phyloP scores from a whole-genome alignment of 2,113 vertebrate species.

The Prietella phreatophila region DNA sequence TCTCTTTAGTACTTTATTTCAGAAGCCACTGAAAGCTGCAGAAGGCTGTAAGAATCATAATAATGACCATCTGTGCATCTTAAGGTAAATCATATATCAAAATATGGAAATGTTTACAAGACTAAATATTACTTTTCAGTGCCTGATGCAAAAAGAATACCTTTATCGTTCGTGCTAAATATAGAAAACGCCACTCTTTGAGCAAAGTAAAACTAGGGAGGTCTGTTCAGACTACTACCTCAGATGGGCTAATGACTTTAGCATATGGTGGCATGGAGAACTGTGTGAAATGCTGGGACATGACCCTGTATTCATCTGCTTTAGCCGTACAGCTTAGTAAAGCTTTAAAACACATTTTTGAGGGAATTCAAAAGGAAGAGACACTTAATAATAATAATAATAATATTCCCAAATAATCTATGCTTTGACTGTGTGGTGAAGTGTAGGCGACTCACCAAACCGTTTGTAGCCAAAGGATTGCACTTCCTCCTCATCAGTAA shows the following conservation, averaged over 20 bases:
- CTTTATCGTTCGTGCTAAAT: neutral
- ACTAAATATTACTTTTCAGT: neutral
- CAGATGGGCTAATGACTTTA: constrained; percentile 37
- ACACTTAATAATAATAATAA: too few species aligned
- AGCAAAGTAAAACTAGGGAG: neutral
- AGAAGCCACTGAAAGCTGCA: neutral
- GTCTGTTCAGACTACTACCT: constrained; percentile 27
- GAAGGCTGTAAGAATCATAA: neutral
- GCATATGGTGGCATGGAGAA: constrained; percentile 36
- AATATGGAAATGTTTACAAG: neutral
- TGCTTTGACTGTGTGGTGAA: neutral
- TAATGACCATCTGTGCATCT: neutral
- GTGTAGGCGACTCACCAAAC: constrained; percentile 84
- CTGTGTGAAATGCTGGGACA: constrained; percentile 9
- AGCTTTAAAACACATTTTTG: constrained; percentile 3
- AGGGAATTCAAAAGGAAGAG: constrained; percentile 3
- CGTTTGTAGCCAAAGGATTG: constrained; percentile 98
- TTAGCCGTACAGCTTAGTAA: neutral
- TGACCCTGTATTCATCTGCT: constrained; percentile 35
- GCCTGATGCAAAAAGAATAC: neutral
- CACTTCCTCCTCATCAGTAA: constrained; percentile 94
- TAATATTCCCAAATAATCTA: neutral
- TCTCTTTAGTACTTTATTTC: neutral
- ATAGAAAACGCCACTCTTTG: neutral
- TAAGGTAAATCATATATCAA: neutral